Base-by-base conservation (phyloP, 2,797 vertebrate genomes). In the Enteromius trimaculatus region DNA sequence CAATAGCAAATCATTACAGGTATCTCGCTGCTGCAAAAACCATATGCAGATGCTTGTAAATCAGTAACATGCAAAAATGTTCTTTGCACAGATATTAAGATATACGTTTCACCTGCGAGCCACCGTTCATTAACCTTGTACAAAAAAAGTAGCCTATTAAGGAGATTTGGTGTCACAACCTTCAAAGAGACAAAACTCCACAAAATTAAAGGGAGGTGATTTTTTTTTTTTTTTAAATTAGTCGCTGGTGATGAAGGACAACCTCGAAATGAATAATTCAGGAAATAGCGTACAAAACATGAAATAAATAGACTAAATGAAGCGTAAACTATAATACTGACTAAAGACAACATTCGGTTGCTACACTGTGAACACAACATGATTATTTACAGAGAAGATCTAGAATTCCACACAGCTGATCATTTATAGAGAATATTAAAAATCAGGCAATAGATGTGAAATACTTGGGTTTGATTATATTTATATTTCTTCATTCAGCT, bases 391-490 rank as follows among this genome's bases (percentile, higher is more conserved):
- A 88, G n/a, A 72, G 37, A 68, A 80, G 19, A 80, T 19, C 72
- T 64, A 65, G 4, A 49, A 88, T 89, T 90, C 87, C 88, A 89
- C 72, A 91, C 89, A 90, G 88, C 90, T 72, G 82, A 83, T 80
- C 68, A 86, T 89, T 79, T 83, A 86, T 87, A 85, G 88, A 91
- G 89, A 88, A 91, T 88, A 75, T 65, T 60, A 47, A 31, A 68
- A 58, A 77, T 37, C 62, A 80, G 91, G 86, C 87, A 89, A 58
- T 76, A 93, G 92, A 68, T 49, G 47, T 42, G 51, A 81, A 70
- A 93, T 92, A 92, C 92, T 93, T 93, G 87, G 92, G 87, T 92
- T 82, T 42, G 80, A 85, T 89, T 91, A 91, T 91, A 88, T 60
- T 75, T 60, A 31, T 91, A 88, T 60, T 76, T 51, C 19, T 19